Evolutionary conservation across 2,113 vertebrate genomes (phyloP).

Genomic region (Calypte anna): DNA sequence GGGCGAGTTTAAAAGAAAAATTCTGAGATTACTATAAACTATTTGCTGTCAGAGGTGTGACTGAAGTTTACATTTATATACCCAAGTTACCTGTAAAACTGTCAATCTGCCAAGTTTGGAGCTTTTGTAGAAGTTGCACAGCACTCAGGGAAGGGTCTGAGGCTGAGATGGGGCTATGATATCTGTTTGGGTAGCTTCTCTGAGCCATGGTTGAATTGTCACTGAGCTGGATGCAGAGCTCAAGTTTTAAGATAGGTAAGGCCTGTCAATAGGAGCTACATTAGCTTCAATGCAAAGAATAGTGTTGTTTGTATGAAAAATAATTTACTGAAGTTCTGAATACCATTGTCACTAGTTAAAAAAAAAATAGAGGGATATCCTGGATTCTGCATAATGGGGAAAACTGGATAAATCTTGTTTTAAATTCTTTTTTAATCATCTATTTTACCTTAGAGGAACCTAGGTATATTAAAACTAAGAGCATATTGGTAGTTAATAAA

Average conservation of each 20-base stretch:
- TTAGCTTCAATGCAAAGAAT: neutral
- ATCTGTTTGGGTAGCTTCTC: neutral
- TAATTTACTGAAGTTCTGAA: neutral
- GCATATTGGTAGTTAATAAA: neutral
- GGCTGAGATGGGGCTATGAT: neutral
- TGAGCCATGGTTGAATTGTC: neutral
- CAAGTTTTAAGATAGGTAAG: neutral
- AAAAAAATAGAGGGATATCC: neutral
- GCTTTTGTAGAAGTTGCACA: neutral
- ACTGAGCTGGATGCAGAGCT: neutral
- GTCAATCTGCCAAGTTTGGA: neutral
- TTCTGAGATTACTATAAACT: neutral
- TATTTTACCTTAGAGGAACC: neutral
- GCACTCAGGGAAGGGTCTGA: neutral
- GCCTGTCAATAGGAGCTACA: neutral
- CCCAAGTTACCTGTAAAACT: neutral
- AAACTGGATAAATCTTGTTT: neutral
- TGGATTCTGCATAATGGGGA: neutral
- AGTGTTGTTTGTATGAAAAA: neutral
- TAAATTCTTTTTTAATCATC: neutral
- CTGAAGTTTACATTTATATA: neutral
- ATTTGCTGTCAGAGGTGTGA: neutral
- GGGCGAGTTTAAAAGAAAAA: neutral
- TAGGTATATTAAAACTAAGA: neutral
- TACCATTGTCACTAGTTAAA: neutral